Base-by-base conservation (phyloP, 1,140 invertebrate species). In the Brachionus plicatilis region DNA sequence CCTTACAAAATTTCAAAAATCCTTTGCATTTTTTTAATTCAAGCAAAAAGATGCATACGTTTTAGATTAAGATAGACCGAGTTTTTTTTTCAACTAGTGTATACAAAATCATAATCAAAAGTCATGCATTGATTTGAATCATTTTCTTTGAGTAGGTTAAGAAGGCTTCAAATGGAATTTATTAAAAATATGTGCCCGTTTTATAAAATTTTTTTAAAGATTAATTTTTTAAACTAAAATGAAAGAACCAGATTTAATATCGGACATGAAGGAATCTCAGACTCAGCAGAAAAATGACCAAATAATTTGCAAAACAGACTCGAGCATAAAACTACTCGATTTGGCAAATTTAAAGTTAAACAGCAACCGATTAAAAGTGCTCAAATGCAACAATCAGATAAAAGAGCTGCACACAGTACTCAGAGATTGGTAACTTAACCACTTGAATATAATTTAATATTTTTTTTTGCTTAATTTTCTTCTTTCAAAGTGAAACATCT, bases 401-500 rank as follows among this genome's bases (percentile, higher is more conserved):
- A 82, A 82, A 82, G 79, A 82, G 43, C 29, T 82, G 41, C 79
- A 82, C 53, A 82, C 79, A 24, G 53, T 82, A 11, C 53, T 82
- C n/a, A 60, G 79, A 65, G 79, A 82, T 65, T 37, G 76, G 76
- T 80, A 37, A 27, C 1, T 56, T 37, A 37, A 33, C 5, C 5
- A 33, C 3, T 6, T 2, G 12, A 47, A 47, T 0, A 6, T 37
- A 37, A 37, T 27, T 65, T 24, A 29, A 37, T 80, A 11, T 4
- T 3, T 27, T 17, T 70, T 47, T 66, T 20, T 27, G 29, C 85
- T 75, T 84, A 47, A 60, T 85, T 86, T 92, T 93, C 85, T 88
- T 17, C 85, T 88, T 17, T 41, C 20, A 11, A 72, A 97, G 96
- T 89, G 94, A 94, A 85, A 99, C 97, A 37, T 92, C 93, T 9